phyloP scores from a whole-genome alignment of 2,113 vertebrate genomes.

The Serranochromis macrocephalus region DNA sequence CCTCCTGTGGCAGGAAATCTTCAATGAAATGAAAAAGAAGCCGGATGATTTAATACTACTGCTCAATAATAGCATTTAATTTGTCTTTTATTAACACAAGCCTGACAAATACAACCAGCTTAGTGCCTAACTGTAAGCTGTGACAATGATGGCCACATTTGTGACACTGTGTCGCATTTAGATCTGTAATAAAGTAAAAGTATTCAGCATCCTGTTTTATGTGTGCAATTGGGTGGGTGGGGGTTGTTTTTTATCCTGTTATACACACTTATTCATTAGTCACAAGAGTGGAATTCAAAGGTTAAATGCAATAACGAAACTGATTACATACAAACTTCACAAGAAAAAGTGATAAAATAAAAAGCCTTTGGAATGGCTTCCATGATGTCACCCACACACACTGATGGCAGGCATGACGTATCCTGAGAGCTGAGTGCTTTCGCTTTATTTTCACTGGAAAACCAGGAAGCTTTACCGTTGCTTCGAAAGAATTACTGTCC shows the following conservation, averaged over 20 bases:
- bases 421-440: neutral
- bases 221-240: neutral
- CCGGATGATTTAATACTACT: fast-evolving
- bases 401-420: neutral
- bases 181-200: neutral
- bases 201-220: neutral
- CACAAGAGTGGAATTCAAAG: neutral
- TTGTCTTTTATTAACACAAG: neutral
- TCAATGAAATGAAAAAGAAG: neutral
- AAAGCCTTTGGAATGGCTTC: neutral
- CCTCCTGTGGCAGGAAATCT: neutral
- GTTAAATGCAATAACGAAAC: neutral
- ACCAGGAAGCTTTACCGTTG: neutral
- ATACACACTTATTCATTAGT: neutral
- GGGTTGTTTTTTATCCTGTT: neutral
- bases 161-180: neutral
- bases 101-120: neutral
- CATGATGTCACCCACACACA: neutral
- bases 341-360: neutral
- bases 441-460: neutral
- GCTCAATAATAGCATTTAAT: neutral
- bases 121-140: neutral
- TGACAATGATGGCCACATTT: neutral
- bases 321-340: neutral
- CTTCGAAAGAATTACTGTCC: neutral